These are phyloP conservation scores for Fregata magnificens DNA, from an alignment of 2,113 vertebrate species.

Conservation along the genomic window DNA sequence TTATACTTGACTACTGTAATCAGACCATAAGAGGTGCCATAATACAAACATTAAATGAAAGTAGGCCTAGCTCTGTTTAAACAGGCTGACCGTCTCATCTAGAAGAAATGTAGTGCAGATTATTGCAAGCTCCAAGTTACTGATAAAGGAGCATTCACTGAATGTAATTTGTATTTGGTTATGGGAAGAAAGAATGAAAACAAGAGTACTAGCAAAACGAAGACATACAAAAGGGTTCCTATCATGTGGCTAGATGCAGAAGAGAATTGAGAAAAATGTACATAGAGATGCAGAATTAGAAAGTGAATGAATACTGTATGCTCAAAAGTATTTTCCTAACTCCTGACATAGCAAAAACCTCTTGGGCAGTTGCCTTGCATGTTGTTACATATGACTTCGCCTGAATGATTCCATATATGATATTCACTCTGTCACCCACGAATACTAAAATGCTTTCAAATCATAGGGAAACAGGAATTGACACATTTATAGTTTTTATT, in stretches of 20 bases:
- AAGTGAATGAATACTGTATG: not conserved
- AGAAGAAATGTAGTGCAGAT: not conserved
- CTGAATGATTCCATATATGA: not conserved
- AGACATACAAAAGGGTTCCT: not conserved
- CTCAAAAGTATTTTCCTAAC: not conserved
- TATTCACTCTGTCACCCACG: not conserved
- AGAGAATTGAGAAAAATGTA: not conserved
- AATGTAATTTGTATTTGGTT: not conserved
- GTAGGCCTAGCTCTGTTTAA: not conserved
- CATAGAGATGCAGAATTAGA: not conserved
- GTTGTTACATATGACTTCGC: not conserved
- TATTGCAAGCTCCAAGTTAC: not conserved
- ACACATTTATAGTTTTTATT: not conserved
- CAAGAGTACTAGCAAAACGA: not conserved
- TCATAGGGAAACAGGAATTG: not conserved
- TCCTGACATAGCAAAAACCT: not conserved
- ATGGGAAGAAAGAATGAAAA: not conserved
- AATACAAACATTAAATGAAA: not conserved
- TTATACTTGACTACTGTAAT: not conserved
- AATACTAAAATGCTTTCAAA: not conserved
- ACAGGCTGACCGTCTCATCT: not conserved
- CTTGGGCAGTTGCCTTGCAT: not conserved
- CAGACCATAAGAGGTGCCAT: not conserved
- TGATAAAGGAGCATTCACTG: not conserved
- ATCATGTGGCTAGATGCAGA: not conserved